Evolutionary conservation across 1,140 invertebrate species (phyloP).

Genomic region (Drosophila jambulina): DNA sequence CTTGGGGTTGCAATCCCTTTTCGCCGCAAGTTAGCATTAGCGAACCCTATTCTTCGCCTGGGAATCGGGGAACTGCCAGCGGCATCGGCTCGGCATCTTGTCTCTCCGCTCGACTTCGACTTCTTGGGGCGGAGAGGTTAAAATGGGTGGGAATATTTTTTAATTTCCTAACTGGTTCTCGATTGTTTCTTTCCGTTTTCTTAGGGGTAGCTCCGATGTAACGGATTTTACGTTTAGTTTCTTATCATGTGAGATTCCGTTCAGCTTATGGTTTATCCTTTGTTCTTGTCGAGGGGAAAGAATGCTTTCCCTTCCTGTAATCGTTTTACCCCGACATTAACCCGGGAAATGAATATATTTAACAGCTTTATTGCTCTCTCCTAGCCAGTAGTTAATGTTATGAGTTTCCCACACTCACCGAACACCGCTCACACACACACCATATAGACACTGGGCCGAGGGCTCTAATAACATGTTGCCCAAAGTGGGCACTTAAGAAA

Average conservation of each 20-base stretch:
- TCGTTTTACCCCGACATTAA: constrained; percentile 19
- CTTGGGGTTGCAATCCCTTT: constrained; percentile 48
- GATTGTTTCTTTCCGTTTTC: constrained; percentile 40
- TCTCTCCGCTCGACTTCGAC: constrained; percentile 55
- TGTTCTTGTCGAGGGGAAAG: constrained; percentile 20
- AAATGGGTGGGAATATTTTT: constrained; percentile 84
- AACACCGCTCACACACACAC: constrained; percentile 13
- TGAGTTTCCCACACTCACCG: constrained; percentile 54
- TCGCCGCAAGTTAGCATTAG: constrained; percentile 25
- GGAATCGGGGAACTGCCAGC: constrained; percentile 54
- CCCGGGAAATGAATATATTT: constrained; percentile 51
- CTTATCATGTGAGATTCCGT: constrained; percentile 22
- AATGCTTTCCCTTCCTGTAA: constrained; percentile 16
- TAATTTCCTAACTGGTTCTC: constrained; percentile 59
- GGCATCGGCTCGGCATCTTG: constrained; percentile 34
- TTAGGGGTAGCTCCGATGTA: constrained; percentile 27
- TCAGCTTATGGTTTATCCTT: constrained; percentile 26
- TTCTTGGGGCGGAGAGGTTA: constrained; percentile 63
- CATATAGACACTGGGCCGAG: constrained; percentile 20
- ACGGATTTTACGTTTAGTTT: constrained; percentile 20
- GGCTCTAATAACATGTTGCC: constrained; percentile 67
- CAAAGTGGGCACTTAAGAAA: constrained; percentile 64
- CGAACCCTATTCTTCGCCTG: constrained; percentile 51
- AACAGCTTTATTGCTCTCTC: constrained; percentile 38
- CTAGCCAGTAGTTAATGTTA: constrained; percentile 54